Conservation (phyloP, 2,888 invertebrate species). For the Leucophenga maculata region DNA sequence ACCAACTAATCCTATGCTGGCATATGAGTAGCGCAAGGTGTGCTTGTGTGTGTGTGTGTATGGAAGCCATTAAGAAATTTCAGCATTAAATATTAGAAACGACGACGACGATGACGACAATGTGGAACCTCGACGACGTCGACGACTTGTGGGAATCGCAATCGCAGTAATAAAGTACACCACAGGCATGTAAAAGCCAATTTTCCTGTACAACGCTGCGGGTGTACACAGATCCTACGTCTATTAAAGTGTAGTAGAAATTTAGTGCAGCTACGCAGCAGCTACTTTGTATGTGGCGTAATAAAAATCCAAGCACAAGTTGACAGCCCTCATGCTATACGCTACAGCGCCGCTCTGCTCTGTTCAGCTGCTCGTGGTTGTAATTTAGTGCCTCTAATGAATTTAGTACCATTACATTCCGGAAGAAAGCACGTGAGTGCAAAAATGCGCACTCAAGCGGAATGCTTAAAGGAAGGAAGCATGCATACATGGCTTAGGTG, state of each 20-base stretch:
- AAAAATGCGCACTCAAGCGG: constrained; percentile 56
- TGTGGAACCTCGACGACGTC: not conserved
- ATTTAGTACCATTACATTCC: constrained; percentile 64
- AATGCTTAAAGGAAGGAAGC: constrained; percentile 32
- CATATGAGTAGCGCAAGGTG: too few species aligned
- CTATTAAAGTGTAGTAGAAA: constrained; percentile 50
- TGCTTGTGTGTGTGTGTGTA: too few species aligned
- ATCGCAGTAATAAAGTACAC: constrained; percentile 54
- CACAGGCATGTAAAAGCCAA: constrained; percentile 61
- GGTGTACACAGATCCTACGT: constrained; percentile 45
- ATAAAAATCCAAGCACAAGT: constrained; percentile 43
- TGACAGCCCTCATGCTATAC: not conserved
- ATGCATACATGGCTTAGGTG: constrained; percentile 18
- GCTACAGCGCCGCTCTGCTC: not conserved
- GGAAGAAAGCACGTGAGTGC: constrained; percentile 57
- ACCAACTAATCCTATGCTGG: too few species aligned
- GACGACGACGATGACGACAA: not conserved
- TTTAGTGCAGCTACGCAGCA: not conserved
- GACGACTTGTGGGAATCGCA: not conserved
- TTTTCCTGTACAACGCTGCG: constrained; percentile 52
- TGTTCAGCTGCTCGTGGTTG: constrained; percentile 45
- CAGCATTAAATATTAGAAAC: constrained; percentile 11
- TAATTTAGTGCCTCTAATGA: constrained; percentile 66
- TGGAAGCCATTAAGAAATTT: not conserved
- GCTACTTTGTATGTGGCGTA: constrained; percentile 29